Conservation (phyloP, 2,888 invertebrate species). For the Zygothrica quintamaculata region DNA sequence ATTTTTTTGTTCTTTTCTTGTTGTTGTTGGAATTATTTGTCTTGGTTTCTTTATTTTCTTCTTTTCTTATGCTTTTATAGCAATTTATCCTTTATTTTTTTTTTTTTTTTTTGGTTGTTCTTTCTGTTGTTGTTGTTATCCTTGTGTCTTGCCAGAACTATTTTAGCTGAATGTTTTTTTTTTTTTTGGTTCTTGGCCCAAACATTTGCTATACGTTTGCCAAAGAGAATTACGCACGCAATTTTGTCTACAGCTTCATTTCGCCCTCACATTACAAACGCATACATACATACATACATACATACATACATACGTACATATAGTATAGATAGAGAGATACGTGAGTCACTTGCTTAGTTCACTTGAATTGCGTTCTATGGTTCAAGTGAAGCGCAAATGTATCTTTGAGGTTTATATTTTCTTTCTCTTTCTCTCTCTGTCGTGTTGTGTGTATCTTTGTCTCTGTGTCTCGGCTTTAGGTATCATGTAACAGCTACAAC, state of each 20-base stretch:
- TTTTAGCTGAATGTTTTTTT: slow-evolving; percentile 15
- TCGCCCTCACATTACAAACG: slow-evolving; percentile 47
- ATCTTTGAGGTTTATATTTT: slow-evolving; percentile 76
- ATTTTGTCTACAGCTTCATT: slow-evolving; percentile 75
- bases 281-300: slow-evolving; percentile 7
- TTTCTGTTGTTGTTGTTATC: not conserved
- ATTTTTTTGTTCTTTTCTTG: slow-evolving; percentile 3
- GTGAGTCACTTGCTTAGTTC: slow-evolving; percentile 68
- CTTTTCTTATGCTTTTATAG: slow-evolving; percentile 1
- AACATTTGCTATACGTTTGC: slow-evolving; percentile 58
- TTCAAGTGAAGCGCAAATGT: slow-evolving; percentile 80
- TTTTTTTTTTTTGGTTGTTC: slow-evolving; percentile 1
- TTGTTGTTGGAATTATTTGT: not conserved
- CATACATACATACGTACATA: slow-evolving; percentile 16
- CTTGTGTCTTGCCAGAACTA: slow-evolving; percentile 36
- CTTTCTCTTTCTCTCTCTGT: slow-evolving; percentile 10
- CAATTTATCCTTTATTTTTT: not conserved
- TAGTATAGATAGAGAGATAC: slow-evolving; percentile 2
- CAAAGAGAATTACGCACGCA: slow-evolving; percentile 72
- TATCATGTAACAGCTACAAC: slow-evolving; percentile 59
- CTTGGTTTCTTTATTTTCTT: not conserved
- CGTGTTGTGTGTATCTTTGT: slow-evolving; percentile 2
- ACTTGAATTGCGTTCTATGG: slow-evolving; percentile 70
- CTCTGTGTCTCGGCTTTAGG: slow-evolving; percentile 45
- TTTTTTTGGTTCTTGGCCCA: slow-evolving; percentile 36